phyloP scores from a whole-genome alignment of 2,888 invertebrate species.

The Amphipyra tragopoginis region DNA sequence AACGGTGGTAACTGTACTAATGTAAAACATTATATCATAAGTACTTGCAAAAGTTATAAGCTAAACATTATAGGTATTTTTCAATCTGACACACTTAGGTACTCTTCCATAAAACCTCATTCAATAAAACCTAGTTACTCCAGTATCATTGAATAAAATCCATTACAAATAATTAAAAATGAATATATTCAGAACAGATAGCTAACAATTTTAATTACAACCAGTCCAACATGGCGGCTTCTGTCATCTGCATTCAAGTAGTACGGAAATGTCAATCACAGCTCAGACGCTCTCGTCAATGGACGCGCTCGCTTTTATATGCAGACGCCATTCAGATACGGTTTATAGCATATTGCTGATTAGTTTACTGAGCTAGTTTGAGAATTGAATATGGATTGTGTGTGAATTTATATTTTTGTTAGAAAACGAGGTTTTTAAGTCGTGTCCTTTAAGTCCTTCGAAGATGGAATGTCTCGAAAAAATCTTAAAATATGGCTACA shows the following conservation, averaged over 20 bases:
- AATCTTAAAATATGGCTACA: background rate
- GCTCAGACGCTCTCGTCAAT: slow-evolving; percentile 11
- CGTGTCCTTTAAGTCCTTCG: background rate
- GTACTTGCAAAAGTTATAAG: too few relatives aligned
- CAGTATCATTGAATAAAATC: slow-evolving; percentile 24
- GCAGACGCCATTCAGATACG: slow-evolving; percentile 5
- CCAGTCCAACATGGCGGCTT: slow-evolving; percentile 35
- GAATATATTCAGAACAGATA: slow-evolving; percentile 38
- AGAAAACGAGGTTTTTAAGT: background rate
- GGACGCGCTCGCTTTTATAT: slow-evolving; percentile 20
- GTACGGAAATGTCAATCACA: slow-evolving; percentile 56
- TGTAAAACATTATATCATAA: too few relatives aligned
- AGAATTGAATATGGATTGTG: slow-evolving; percentile 7
- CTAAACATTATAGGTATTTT: too few relatives aligned
- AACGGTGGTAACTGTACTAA: too few relatives aligned
- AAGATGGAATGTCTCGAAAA: background rate
- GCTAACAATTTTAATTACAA: slow-evolving; percentile 49
- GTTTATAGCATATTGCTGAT: slow-evolving; percentile 15
- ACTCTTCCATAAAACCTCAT: too few relatives aligned
- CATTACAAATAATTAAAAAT: slow-evolving; percentile 38
- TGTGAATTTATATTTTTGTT: background rate
- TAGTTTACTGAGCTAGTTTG: slow-evolving; percentile 17
- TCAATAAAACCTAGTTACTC: slow-evolving; percentile 11
- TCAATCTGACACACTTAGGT: too few relatives aligned
- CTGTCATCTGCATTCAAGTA: slow-evolving; percentile 47